Conservation (phyloP, 2,113 vertebrate species). For the Heteronetta atricapilla region DNA sequence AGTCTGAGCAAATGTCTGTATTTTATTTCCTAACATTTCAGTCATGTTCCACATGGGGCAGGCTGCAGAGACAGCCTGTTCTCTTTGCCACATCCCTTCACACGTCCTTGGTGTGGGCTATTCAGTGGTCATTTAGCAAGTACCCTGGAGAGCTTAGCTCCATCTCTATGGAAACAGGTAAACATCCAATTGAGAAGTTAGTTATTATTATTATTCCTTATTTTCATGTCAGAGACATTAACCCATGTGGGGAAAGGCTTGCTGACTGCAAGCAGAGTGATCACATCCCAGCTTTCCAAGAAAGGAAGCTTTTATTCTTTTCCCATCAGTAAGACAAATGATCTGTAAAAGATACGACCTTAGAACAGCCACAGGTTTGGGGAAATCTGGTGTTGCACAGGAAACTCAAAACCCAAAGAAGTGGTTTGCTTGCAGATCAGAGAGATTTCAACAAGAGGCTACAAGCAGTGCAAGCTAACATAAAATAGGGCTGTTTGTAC, state of each 20-base stretch:
- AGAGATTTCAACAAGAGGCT: not conserved
- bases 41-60: not conserved
- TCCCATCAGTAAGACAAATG: not conserved
- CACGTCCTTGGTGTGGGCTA: not conserved
- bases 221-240: not conserved
- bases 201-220: not conserved
- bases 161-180: not conserved
- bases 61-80: not conserved
- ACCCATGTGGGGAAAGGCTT: not conserved
- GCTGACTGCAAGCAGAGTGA: not conserved
- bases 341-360: not conserved
- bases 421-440: not conserved
- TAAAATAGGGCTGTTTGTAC: not conserved
- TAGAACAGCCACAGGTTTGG: not conserved
- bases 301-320: not conserved
- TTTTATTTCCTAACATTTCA: not conserved
- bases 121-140: not conserved
- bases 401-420: not conserved
- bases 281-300: not conserved
- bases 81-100: not conserved
- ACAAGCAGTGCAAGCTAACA: not conserved
- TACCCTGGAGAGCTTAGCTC: not conserved
- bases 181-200: not conserved
- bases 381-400: not conserved
- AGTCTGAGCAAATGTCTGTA: not conserved